These are phyloP conservation scores for Mus minutoides DNA, from an alignment of 2,797 vertebrate genomes.

Conservation along the genomic window DNA sequence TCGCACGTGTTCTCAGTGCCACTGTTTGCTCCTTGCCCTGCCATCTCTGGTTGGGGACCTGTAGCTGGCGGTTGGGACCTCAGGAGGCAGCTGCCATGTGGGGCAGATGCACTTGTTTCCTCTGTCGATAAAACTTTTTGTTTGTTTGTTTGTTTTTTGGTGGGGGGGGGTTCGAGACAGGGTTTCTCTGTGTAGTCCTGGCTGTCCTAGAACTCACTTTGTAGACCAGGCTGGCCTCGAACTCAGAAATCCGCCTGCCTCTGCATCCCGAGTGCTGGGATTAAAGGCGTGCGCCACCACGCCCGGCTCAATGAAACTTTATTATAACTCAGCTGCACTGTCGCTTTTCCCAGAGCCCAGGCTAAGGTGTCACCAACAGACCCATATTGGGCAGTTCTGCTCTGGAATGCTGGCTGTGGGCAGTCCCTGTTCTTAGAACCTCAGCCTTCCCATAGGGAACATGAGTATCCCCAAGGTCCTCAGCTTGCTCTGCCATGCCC, in stretches of 20 bases:
- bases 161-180: no score
- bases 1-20: background rate
- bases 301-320: no score
- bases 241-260: no score
- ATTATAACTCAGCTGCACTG: background rate
- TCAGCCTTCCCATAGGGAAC: background rate
- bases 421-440: background rate
- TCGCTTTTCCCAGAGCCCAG: background rate
- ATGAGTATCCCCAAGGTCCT: background rate
- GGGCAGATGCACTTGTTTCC: background rate
- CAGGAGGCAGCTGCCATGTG: background rate
- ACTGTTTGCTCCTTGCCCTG: background rate
- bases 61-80: background rate
- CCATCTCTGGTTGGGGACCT: background rate
- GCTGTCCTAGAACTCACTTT: no score
- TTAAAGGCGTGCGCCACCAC: no score
- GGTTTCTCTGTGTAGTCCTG: no score
- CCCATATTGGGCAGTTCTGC: background rate
- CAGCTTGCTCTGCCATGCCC: background rate
- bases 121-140: constrained; percentile 32
- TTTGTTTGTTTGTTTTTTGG: no score
- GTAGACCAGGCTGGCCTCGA: no score
- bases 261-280: no score
- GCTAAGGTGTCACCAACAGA: background rate
- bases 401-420: background rate